Evolutionary conservation across 2,888 invertebrate genomes (phyloP).

Genomic region (Tethea ocularis): DNA sequence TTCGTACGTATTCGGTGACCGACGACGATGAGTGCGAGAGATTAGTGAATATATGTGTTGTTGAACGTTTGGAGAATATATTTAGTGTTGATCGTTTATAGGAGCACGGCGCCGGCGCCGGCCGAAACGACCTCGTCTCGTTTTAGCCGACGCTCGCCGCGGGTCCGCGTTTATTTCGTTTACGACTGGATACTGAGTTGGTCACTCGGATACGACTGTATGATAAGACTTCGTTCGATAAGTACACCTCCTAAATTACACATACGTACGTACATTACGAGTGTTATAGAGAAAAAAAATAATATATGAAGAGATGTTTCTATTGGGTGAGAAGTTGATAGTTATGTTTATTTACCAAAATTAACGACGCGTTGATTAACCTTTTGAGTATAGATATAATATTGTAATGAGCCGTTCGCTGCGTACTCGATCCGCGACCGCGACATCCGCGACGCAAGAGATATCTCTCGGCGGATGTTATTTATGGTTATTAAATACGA

Average conservation of each 20-base stretch:
- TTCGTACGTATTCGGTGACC: slow-evolving; percentile 73
- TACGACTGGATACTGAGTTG: slow-evolving; percentile 75
- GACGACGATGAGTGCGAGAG: slow-evolving; percentile 67
- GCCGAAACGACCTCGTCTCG: slow-evolving; percentile 37
- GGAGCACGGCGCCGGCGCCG: slow-evolving; percentile 39
- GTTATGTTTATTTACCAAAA: slow-evolving; percentile 80
- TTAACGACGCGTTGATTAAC: slow-evolving; percentile 68
- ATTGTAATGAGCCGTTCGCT: slow-evolving; percentile 48
- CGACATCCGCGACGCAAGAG: slow-evolving; percentile 18
- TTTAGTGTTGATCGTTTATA: slow-evolving; percentile 74
- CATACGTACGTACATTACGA: slow-evolving; percentile 70
- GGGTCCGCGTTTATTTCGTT: slow-evolving; percentile 59
- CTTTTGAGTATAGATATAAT: slow-evolving; percentile 58
- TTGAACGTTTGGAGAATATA: slow-evolving; percentile 82
- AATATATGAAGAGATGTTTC: slow-evolving; percentile 80
- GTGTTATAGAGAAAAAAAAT: slow-evolving; percentile 76
- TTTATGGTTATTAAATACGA: slow-evolving; percentile 29
- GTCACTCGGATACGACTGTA: slow-evolving; percentile 77
- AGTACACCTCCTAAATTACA: slow-evolving; percentile 75
- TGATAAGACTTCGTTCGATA: slow-evolving; percentile 67
- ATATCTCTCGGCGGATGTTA: slow-evolving; percentile 38
- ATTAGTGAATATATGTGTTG: slow-evolving; percentile 83
- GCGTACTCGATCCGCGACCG: slow-evolving; percentile 28
- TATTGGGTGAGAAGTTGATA: slow-evolving; percentile 77
- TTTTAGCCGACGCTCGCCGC: slow-evolving; percentile 39